These are phyloP conservation scores for Orthosia gracilis DNA, from an alignment of 2,888 invertebrate species.

Conservation along the genomic window DNA sequence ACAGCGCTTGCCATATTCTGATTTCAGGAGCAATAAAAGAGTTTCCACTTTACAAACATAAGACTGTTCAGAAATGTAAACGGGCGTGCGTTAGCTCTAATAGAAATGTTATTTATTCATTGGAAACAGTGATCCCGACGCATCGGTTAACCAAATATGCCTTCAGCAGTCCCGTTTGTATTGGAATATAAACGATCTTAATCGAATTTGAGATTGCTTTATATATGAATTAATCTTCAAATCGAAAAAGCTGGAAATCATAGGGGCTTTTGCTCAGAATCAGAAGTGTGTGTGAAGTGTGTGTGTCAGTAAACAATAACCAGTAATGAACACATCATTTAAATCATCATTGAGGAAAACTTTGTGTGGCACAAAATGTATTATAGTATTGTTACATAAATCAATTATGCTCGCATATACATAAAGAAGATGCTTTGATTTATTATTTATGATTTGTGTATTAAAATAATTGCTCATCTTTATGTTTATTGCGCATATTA, in stretches of 20 bases:
- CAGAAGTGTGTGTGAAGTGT: not conserved
- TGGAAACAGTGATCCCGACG: constrained; percentile 71
- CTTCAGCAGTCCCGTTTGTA: constrained; percentile 70
- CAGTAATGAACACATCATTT: constrained; percentile 60
- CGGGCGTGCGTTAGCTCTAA: constrained; percentile 47
- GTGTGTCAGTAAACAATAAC: not conserved
- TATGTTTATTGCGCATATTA: constrained; percentile 29
- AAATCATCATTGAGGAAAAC: constrained; percentile 36
- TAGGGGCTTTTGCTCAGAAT: not conserved
- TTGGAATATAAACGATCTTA: constrained; percentile 59
- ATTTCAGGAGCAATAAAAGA: constrained; percentile 45
- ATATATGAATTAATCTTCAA: constrained; percentile 56
- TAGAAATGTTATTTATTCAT: constrained; percentile 76
- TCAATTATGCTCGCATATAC: constrained; percentile 7
- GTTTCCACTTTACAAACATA: constrained; percentile 55
- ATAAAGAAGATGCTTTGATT: constrained; percentile 20
- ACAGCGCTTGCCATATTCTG: constrained; percentile 2
- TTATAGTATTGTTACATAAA: constrained; percentile 19
- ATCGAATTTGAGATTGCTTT: constrained; percentile 66
- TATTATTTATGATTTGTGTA: constrained; percentile 39
- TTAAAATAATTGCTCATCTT: constrained; percentile 33
- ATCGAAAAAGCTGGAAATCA: not conserved
- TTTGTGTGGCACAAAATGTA: constrained; percentile 12
- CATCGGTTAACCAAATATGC: constrained; percentile 70
- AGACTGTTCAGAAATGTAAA: constrained; percentile 52